Evolutionary conservation across 2,888 invertebrate genomes (phyloP), one percentile per base, ranked within the genome.

Genomic region (Hipparchia semele): DNA sequence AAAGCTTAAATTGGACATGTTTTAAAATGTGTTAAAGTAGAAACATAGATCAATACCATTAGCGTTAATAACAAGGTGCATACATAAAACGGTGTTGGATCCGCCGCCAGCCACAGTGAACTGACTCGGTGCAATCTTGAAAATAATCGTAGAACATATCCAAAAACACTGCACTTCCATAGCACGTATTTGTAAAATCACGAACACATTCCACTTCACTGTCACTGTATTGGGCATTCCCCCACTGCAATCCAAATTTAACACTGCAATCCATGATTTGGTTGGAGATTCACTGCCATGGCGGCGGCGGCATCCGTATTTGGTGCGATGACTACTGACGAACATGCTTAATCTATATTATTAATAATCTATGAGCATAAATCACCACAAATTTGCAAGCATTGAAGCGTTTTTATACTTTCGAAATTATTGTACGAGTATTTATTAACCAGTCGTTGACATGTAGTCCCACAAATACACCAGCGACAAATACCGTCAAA

Each of bases 241-340:
- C 89, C 88, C 93, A 94, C 94, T 94, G 93, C 93, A 93, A 94
- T 94, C 93, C 93, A 88, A 87, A 81, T 83, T 78, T 84, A 84
- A 84, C 93, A 94, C 93, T 94, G 93, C 93, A 93, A 94, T 94
- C 93, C 93, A 86, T 91, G 83, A 82, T 79, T 80, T 80, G 80
- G 79, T 80, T 80, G 82, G 78, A 78, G 79, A 76, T 77, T 84
- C 85, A 86, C 83, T 85, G 85, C 80, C 78, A 82, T 80, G 87
- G 87, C 87, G 90, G 91, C 90, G 92, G 92, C 92, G 90, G 87
- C 87, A 84, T 87, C 88, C 80, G 75, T 82, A 79, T 79, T 81
- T 87, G 86, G 90, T 87, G 84, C 80, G 78, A 70, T 79, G 82
- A 82, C 83, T 85, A 84, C 83, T 79, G 82, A 83, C 82, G 81